phyloP scores from a whole-genome alignment of 1,140 invertebrate genomes.

The Ceratosolen fusciceps region DNA sequence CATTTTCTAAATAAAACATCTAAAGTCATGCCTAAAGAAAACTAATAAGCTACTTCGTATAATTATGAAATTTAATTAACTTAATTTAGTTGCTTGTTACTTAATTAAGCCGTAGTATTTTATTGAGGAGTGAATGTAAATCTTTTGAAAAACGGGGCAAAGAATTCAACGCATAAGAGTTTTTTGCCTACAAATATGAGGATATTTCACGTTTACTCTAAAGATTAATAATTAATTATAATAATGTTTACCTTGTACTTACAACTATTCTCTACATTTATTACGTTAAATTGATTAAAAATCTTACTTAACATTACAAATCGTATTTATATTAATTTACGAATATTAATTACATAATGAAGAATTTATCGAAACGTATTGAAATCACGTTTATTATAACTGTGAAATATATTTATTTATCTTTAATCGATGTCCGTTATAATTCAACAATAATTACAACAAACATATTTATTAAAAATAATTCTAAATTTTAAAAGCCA shows the following conservation, averaged over 20 bases:
- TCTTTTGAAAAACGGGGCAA: not conserved
- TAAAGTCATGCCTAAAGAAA: not conserved
- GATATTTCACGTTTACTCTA: not conserved
- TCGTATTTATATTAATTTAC: no score
- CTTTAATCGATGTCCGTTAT: not conserved
- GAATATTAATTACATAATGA: not conserved
- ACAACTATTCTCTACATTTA: no score
- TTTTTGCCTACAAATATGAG: not conserved
- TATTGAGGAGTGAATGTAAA: not conserved
- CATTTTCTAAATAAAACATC: not conserved
- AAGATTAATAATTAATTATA: not conserved
- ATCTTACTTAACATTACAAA: no score
- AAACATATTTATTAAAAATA: not conserved
- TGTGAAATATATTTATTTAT: not conserved
- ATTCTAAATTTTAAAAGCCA: not conserved
- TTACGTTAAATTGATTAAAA: no score
- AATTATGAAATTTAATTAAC: conserved; percentile 23
- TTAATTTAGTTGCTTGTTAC: not conserved
- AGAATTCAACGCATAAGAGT: not conserved
- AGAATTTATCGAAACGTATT: not conserved
- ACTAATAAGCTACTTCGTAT: not conserved
- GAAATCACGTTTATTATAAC: not conserved
- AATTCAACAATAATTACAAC: not conserved
- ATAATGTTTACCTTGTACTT: no score
- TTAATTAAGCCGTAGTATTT: not conserved